phyloP scores from a whole-genome alignment of 2,888 invertebrate species.

The Yponomeuta cagnagella region DNA sequence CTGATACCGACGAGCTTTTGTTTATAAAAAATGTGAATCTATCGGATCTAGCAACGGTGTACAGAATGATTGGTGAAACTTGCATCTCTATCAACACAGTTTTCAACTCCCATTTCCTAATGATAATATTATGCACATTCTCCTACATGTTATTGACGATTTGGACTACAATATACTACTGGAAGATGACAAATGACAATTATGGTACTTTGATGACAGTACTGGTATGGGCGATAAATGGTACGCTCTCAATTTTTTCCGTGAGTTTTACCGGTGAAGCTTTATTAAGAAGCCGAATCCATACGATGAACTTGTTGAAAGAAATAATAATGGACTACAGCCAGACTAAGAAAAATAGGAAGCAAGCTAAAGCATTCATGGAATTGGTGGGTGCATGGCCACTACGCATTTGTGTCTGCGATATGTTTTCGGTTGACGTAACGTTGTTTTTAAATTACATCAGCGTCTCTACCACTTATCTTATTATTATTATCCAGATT shows the following conservation, averaged over 20 bases:
- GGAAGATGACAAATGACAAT: not conserved
- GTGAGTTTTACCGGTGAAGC: not conserved
- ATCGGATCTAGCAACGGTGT: not conserved
- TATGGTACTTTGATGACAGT: not conserved
- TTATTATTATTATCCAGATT: not conserved
- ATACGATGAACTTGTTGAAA: not conserved
- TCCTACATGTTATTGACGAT: not conserved
- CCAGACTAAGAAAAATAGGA: not conserved
- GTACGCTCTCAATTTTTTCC: not conserved
- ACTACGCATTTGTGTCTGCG: conserved; percentile 1
- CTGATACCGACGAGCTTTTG: not conserved
- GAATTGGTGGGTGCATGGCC: not conserved
- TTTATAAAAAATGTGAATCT: not conserved
- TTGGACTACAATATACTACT: not conserved
- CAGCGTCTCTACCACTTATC: not conserved
- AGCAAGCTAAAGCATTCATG: conserved; percentile 2
- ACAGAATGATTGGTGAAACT: not conserved
- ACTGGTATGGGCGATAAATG: not conserved
- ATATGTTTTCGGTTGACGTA: conserved; percentile 3
- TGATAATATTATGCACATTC: not conserved
- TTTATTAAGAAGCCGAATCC: not conserved
- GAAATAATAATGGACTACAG: conserved; percentile 2
- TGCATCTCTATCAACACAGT: not conserved
- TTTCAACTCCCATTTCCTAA: not conserved
- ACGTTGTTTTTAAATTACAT: not conserved